Conservation (phyloP, 2,113 vertebrate genomes). For the Corvus hawaiiensis region DNA sequence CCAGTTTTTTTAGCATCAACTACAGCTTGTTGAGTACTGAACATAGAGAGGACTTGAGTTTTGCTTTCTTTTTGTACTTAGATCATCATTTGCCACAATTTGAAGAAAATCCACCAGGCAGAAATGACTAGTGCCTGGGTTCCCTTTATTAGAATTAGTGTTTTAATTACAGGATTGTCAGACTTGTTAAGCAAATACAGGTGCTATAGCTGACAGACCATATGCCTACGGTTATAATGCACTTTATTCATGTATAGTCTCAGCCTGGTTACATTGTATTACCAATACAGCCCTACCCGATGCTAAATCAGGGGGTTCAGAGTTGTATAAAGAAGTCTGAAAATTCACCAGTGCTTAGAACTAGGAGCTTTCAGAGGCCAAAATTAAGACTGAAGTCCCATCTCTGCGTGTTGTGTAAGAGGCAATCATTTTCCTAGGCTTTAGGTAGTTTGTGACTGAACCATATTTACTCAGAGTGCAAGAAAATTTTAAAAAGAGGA, state of each 20-base stretch:
- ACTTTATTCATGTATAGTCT: background rate
- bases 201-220: background rate
- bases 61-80: background rate
- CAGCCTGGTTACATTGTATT: background rate
- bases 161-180: background rate
- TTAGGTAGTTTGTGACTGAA: background rate
- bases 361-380: background rate
- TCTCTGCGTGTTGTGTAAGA: background rate
- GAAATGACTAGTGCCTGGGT: background rate
- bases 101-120: background rate
- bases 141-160: background rate
- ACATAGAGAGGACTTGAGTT: background rate
- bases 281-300: background rate
- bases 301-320: background rate
- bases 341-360: background rate
- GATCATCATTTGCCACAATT: background rate
- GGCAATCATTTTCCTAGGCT: background rate
- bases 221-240: background rate
- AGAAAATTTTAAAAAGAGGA: background rate
- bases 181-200: background rate
- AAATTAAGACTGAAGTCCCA: background rate
- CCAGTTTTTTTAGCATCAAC: background rate
- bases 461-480: background rate
- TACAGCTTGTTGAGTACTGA: background rate
- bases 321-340: background rate